Percentiles rank a stretch among this genome's conserved stretches.
Evolutionary conservation across 1,140 invertebrate species (phyloP).

Genomic region (Zaprionus nigranus): DNA sequence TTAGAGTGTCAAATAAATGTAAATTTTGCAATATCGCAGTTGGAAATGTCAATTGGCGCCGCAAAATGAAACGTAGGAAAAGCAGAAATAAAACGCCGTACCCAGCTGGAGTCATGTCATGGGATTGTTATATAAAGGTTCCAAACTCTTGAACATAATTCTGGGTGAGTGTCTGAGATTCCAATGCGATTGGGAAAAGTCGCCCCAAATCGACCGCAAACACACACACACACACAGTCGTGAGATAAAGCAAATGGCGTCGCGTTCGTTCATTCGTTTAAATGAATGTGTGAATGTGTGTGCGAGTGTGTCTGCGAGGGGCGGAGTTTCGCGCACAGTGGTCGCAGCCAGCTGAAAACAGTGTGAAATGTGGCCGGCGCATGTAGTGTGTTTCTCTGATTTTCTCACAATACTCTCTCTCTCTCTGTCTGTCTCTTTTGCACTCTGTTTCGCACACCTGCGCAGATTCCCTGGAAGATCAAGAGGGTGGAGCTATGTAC

Average conservation of each 20-base stretch:
- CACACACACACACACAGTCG: slow-evolving; percentile 3
- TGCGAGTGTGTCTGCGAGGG: slow-evolving; percentile 32
- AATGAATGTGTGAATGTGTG: slow-evolving; percentile 21
- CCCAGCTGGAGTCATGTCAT: slow-evolving; percentile 82
- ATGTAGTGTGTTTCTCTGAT: slow-evolving; percentile 24
- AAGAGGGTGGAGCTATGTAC: slow-evolving; percentile 85
- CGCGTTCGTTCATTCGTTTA: slow-evolving; percentile 25
- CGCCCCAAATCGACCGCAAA: slow-evolving; percentile 8
- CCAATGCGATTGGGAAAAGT: slow-evolving; percentile 19
- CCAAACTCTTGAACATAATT: slow-evolving; percentile 84
- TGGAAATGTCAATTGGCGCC: slow-evolving; percentile 57
- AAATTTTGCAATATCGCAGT: slow-evolving; percentile 45
- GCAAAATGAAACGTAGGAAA: slow-evolving; percentile 84
- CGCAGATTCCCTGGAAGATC: slow-evolving; percentile 85
- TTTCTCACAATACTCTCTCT: not conserved
- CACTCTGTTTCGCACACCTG: slow-evolving; percentile 43
- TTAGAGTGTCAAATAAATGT: not conserved
- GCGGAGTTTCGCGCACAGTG: slow-evolving; percentile 77
- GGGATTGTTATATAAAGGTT: slow-evolving; percentile 84
- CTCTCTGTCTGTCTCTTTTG: not conserved
- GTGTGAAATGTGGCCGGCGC: slow-evolving; percentile 28
- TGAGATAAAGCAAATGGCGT: slow-evolving; percentile 71
- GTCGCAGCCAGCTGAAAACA: slow-evolving; percentile 26
- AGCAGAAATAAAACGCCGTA: slow-evolving; percentile 72
- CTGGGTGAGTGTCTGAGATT: slow-evolving; percentile 73